These are phyloP conservation scores for Holothuria glaberrima DNA, from an alignment of 35 echinoderm and acorn worm genomes.

Conservation along the genomic window DNA sequence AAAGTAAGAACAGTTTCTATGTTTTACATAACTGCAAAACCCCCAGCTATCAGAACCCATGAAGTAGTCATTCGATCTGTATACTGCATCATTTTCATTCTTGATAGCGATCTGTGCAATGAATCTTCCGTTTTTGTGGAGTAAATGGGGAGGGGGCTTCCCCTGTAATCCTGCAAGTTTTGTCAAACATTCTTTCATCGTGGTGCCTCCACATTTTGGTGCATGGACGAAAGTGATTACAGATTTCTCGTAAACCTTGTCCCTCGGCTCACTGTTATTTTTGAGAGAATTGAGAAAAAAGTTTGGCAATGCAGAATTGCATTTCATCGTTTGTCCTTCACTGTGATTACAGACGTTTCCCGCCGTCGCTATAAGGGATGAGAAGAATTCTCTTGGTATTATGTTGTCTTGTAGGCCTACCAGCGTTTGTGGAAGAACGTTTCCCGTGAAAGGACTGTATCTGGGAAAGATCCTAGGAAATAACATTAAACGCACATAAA, in stretches of 20 bases:
- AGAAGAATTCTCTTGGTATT: too few species aligned
- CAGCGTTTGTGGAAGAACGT: too few species aligned
- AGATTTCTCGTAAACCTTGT: not conserved
- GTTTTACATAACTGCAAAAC: not conserved
- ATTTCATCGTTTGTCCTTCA: not conserved
- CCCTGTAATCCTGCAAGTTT: not conserved
- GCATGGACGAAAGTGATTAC: not conserved
- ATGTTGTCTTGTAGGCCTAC: too few species aligned
- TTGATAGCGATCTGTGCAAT: not conserved
- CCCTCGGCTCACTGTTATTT: not conserved
- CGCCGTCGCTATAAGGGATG: too few species aligned
- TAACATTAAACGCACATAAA: too few species aligned
- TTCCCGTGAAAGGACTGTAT: too few species aligned
- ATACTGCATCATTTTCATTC: not conserved
- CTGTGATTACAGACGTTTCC: not conserved
- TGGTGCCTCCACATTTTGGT: not conserved
- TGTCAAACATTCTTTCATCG: not conserved
- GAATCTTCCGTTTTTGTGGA: not conserved
- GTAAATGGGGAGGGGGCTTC: not conserved
- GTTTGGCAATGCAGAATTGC: conserved; percentile 7
- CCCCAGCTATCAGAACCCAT: not conserved
- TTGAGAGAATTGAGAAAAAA: not conserved
- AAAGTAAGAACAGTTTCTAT: not conserved
- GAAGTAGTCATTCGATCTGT: not conserved
- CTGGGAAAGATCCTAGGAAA: too few species aligned